Percentiles rank a stretch among this genome's conserved stretches.
These are phyloP conservation scores for Oreochromis spilurus DNA, from an alignment of 2,113 vertebrate genomes.

Conservation along the genomic window DNA sequence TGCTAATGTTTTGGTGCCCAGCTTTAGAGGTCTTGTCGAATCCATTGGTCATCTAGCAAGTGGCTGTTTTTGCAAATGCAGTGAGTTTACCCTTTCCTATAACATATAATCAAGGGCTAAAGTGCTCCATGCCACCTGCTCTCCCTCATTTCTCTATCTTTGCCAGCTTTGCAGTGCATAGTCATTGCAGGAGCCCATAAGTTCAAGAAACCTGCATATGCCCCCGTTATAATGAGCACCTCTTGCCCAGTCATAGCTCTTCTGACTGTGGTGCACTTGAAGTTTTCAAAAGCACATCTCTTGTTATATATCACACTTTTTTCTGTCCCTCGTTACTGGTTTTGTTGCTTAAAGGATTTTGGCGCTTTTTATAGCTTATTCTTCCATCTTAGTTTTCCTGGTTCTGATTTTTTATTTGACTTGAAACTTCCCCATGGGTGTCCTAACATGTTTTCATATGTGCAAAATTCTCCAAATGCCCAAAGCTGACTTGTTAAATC, in stretches of 20 bases:
- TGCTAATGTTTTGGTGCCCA: not conserved
- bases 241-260: not conserved
- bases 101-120: not conserved
- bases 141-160: not conserved
- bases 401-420: not conserved
- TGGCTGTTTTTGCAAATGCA: not conserved
- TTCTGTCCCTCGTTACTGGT: not conserved
- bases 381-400: not conserved
- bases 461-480: not conserved
- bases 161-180: not conserved
- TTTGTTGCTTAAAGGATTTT: not conserved
- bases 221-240: not conserved
- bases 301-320: not conserved
- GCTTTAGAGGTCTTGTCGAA: not conserved
- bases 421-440: not conserved
- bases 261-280: not conserved
- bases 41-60: not conserved
- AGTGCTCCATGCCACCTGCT: not conserved
- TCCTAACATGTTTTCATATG: not conserved
- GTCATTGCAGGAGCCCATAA: not conserved
- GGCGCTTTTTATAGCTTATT: not conserved
- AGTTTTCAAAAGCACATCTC: not conserved
- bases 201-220: not conserved
- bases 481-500: fast-evolving
- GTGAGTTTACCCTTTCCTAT: not conserved